phyloP scores from a whole-genome alignment of 2,113 vertebrate genomes.

The Holacanthus passer region DNA sequence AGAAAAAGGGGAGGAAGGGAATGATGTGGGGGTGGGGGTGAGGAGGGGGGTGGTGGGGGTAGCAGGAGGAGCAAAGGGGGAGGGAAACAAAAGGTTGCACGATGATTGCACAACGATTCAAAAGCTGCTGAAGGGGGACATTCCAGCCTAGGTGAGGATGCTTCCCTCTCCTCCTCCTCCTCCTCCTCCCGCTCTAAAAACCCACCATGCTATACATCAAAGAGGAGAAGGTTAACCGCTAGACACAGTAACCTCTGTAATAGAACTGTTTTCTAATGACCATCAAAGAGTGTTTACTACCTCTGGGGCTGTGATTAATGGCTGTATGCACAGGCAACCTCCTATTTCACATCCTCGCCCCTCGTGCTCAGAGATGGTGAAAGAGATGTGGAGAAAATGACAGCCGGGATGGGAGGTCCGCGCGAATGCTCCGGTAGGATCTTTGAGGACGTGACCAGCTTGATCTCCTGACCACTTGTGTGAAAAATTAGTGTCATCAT shows the following conservation, averaged over 20 bases:
- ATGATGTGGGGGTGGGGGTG: constrained; percentile 36
- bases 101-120: constrained; percentile 80
- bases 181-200: constrained; percentile 47
- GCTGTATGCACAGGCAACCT: constrained; percentile 45
- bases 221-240: constrained; percentile 81
- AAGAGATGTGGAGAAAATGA: constrained; percentile 54
- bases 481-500: neutral
- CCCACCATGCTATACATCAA: constrained; percentile 69
- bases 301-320: constrained; percentile 75
- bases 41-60: constrained; percentile 8
- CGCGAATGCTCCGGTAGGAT: constrained; percentile 13
- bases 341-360: constrained; percentile 37
- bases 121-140: constrained; percentile 75
- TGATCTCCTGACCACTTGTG: constrained; percentile 14
- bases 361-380: constrained; percentile 40
- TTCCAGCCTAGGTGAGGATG: constrained; percentile 75
- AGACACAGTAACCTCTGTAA: constrained; percentile 80
- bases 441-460: constrained; percentile 10
- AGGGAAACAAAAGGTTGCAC: constrained; percentile 82
- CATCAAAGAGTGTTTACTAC: constrained; percentile 79
- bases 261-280: constrained; percentile 82
- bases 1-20: constrained; percentile 44
- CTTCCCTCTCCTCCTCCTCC: constrained; percentile 15
- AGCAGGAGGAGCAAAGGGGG: constrained; percentile 55
- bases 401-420: constrained; percentile 21